Conservation (phyloP, 2,797 vertebrate genomes). For the Acanthurus lineatus region DNA sequence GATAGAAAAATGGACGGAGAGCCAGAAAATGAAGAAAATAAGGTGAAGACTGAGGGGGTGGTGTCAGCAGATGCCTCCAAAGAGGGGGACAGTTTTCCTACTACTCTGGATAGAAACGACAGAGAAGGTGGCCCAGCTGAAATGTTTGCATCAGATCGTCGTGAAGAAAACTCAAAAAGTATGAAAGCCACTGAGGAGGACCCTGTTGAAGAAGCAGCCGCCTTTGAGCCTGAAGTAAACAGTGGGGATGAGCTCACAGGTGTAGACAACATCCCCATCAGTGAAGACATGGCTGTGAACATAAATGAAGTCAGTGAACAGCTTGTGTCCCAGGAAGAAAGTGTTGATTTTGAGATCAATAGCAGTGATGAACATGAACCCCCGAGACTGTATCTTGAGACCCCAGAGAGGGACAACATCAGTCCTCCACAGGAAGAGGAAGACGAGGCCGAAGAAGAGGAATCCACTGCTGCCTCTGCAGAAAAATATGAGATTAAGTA, state of each 20-base stretch:
- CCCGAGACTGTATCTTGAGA: slow-evolving; percentile 45
- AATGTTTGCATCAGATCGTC: not conserved
- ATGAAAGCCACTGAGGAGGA: not conserved
- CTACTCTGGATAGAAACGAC: not conserved
- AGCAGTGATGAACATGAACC: not conserved
- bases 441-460: slow-evolving; percentile 10
- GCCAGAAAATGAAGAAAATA: slow-evolving; percentile 6
- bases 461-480: not conserved
- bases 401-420: slow-evolving; percentile 25
- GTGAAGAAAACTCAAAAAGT: slow-evolving; percentile 3
- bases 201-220: not conserved
- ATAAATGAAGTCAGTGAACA: slow-evolving; percentile 2
- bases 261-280: not conserved
- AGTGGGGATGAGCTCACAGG: not conserved
- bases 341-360: slow-evolving; percentile 20
- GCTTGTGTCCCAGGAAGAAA: slow-evolving; percentile 17
- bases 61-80: not conserved
- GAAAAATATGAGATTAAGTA: slow-evolving; percentile 24
- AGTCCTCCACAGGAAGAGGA: not conserved
- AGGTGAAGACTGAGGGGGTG: not conserved
- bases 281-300: slow-evolving; percentile 23
- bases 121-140: slow-evolving; percentile 10
- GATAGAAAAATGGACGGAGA: slow-evolving; percentile 46
- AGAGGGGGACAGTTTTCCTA: not conserved
- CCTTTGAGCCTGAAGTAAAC: slow-evolving; percentile 13